Evolutionary conservation across 2,797 vertebrate genomes (phyloP).

Genomic region (Petrocephalus schoutedeni): DNA sequence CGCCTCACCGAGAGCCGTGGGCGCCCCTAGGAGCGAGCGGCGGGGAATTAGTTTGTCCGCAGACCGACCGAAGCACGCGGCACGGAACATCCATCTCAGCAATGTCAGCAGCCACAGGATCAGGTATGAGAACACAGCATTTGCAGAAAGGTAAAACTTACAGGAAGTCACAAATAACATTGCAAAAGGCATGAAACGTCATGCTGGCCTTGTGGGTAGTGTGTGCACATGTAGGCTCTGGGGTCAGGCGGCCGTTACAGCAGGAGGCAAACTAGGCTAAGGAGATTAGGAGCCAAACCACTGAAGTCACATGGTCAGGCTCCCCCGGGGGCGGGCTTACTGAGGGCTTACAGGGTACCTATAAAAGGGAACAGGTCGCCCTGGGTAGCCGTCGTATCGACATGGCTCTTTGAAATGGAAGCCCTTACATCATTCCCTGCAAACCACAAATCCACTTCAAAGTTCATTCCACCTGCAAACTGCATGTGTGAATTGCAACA

Average conservation of each 20-base stretch:
- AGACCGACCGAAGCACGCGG: not conserved
- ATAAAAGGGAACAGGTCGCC: not conserved
- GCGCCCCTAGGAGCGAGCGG: constrained; percentile 52
- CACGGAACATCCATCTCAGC: not conserved
- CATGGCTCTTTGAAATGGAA: not conserved
- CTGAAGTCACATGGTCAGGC: constrained; percentile 20
- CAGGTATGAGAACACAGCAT: not conserved
- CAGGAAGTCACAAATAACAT: not conserved
- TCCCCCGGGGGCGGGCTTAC: not conserved
- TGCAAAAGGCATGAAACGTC: not conserved
- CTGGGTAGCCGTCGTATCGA: not conserved
- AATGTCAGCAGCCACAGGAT: not conserved
- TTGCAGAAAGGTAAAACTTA: not conserved
- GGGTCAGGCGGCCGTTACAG: not conserved
- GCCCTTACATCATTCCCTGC: not conserved
- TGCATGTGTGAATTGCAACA: not conserved
- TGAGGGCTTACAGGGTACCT: not conserved
- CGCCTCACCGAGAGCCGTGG: constrained; percentile 65
- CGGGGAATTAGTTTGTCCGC: not conserved
- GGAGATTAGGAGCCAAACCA: constrained; percentile 55
- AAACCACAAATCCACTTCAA: not conserved
- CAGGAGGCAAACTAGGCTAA: constrained; percentile 51
- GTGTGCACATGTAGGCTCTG: not conserved
- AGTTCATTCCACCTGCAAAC: not conserved
- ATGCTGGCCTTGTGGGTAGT: not conserved